phyloP scores from a whole-genome alignment of 2,797 vertebrate species.

The Phalloptychus januarius region DNA sequence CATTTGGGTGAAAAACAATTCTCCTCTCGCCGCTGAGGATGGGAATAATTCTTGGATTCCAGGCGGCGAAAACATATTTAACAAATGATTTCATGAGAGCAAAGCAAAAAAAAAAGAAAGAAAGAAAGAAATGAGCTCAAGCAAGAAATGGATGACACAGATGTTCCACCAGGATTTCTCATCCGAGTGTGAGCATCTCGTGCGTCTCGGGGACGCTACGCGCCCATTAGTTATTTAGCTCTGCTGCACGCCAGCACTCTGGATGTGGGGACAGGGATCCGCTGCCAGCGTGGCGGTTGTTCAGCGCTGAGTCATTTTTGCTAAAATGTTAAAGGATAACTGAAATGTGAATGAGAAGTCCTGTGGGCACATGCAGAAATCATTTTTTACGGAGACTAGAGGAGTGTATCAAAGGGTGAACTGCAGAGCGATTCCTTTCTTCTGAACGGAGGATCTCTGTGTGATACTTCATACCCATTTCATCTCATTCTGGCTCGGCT shows the following conservation, averaged over 20 bases:
- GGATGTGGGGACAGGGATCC: constrained; percentile 15
- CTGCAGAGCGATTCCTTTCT: neutral
- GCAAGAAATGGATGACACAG: constrained; percentile 50
- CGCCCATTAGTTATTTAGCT: constrained; percentile 53
- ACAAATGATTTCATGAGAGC: constrained; percentile 48
- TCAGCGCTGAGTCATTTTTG: constrained; percentile 20
- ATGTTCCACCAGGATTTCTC: constrained; percentile 52
- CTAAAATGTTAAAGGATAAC: constrained; percentile 9
- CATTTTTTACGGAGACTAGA: constrained; percentile 11
- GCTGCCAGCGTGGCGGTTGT: constrained; percentile 18
- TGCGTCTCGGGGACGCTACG: constrained; percentile 34
- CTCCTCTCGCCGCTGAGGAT: constrained; percentile 29
- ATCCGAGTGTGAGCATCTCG: constrained; percentile 29
- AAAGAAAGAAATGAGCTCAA: constrained; percentile 28
- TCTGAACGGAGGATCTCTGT: neutral
- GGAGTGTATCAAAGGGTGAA: neutral
- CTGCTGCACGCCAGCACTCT: constrained; percentile 16
- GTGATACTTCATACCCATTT: neutral
- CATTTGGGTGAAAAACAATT: constrained; percentile 49
- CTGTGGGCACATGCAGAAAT: constrained; percentile 1
- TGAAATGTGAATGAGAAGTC: constrained; percentile 11
- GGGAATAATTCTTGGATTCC: constrained; percentile 41
- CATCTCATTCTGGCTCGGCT: neutral
- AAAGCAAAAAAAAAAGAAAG: constrained; percentile 39
- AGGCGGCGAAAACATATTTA: constrained; percentile 37